phyloP scores from a whole-genome alignment of 2,113 vertebrate genomes.

The Malurus elegans region DNA sequence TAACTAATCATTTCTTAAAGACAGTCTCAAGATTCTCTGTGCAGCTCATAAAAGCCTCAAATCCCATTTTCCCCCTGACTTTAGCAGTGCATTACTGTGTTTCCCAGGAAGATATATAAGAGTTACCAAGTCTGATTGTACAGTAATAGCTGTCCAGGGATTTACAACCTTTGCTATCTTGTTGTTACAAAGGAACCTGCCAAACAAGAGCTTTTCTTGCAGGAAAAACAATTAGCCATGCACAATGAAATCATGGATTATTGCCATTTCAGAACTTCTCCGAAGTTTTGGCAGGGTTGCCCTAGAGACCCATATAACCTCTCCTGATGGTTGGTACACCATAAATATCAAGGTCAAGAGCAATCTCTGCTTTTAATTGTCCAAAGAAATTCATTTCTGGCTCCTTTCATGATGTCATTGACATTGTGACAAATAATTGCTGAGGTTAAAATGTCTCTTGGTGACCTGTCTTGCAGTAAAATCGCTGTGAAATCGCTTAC shows the following conservation, averaged over 20 bases:
- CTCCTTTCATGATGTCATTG: constrained; percentile 3
- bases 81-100: neutral
- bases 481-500: neutral
- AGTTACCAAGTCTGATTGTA: neutral
- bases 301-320: neutral
- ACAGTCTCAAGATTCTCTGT: neutral
- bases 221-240: constrained; percentile 20
- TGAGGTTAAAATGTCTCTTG: neutral
- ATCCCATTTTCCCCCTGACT: neutral
- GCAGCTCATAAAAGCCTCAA: neutral
- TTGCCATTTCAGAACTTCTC: neutral
- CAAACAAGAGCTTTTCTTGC: constrained; percentile 7
- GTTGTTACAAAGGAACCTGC: neutral
- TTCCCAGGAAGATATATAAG: neutral
- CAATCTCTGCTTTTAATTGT: constrained; percentile 3
- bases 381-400: neutral
- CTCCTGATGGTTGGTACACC: neutral
- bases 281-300: neutral
- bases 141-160: neutral
- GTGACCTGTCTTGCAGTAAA: neutral
- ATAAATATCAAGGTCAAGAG: constrained; percentile 14
- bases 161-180: constrained; percentile 27
- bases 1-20: neutral
- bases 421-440: constrained; percentile 19
- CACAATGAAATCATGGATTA: neutral